phyloP scores from a whole-genome alignment of 2,888 invertebrate genomes.

The Rambutsinella grinnellia region DNA sequence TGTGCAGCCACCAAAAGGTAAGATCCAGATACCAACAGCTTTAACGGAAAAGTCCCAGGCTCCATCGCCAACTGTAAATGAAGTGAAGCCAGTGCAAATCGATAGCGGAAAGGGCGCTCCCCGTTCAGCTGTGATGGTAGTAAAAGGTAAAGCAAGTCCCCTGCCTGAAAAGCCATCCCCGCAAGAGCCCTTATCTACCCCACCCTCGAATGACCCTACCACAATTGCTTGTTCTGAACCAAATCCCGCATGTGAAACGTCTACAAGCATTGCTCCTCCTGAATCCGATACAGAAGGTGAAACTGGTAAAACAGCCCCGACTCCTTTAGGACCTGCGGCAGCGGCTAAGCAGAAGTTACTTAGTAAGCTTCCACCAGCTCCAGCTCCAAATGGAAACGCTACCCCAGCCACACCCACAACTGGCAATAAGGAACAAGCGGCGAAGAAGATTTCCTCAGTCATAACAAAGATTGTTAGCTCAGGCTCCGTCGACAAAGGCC shows the following conservation, averaged over 20 bases:
- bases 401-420: background rate
- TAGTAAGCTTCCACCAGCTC: slow-evolving; percentile 22
- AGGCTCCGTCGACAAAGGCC: slow-evolving; percentile 49
- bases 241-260: slow-evolving; percentile 29
- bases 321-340: slow-evolving; percentile 38
- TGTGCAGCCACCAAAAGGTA: slow-evolving; percentile 67
- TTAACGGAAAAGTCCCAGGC: slow-evolving; percentile 75
- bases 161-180: slow-evolving; percentile 14
- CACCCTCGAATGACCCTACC: slow-evolving; percentile 12
- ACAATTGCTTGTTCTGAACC: background rate
- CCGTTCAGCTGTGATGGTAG: slow-evolving; percentile 60
- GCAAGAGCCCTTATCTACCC: slow-evolving; percentile 16
- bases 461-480: slow-evolving; percentile 61
- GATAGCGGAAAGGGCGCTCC: slow-evolving; percentile 56
- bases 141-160: slow-evolving; percentile 54
- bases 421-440: slow-evolving; percentile 62
- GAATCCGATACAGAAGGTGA: slow-evolving; percentile 44
- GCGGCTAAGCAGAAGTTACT: slow-evolving; percentile 36
- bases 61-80: background rate
- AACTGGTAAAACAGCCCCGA: slow-evolving; percentile 18
- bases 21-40: slow-evolving; percentile 69
- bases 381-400: slow-evolving; percentile 4
- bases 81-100: slow-evolving; percentile 68
- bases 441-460: slow-evolving; percentile 62
- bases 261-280: slow-evolving; percentile 23